Percentiles rank a stretch among this genome's conserved stretches.
These are phyloP conservation scores for Vulpes lagopus DNA, from an alignment of 2,113 vertebrate species.

Conservation along the genomic window DNA sequence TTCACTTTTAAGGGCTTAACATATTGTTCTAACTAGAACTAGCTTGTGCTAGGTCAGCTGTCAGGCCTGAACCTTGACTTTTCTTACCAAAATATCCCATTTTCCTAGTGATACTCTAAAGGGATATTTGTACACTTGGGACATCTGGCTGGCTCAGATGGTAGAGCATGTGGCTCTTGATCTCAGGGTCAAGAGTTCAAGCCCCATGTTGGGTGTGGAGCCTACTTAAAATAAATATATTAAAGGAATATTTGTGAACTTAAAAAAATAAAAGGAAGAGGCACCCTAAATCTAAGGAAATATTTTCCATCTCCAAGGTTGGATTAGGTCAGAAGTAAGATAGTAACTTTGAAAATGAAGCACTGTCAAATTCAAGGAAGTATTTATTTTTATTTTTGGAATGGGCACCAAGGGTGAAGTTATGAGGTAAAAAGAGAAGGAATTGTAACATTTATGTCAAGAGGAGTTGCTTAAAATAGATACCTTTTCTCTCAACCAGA, in stretches of 20 bases:
- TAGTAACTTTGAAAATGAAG: background rate
- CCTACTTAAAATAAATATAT: background rate
- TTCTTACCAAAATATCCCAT: background rate
- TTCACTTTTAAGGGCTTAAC: constrained; percentile 13
- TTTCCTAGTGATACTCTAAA: background rate
- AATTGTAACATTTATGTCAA: background rate
- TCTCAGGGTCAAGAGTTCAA: background rate
- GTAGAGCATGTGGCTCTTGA: background rate
- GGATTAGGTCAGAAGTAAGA: constrained; percentile 12
- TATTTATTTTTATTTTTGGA: constrained; percentile 29
- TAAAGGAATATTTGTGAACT: background rate
- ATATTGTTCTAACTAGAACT: background rate
- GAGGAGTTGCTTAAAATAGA: background rate
- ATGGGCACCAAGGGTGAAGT: background rate
- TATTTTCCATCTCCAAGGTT: background rate
- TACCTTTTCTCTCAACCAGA: constrained; percentile 23
- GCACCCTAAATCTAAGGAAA: background rate
- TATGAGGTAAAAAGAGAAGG: background rate
- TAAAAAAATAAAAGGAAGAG: background rate
- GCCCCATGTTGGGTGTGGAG: background rate
- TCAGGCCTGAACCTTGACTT: background rate
- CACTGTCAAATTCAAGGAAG: background rate
- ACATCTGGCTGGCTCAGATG: background rate
- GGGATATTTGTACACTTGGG: background rate
- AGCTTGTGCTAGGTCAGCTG: background rate